Evolutionary conservation across 2,113 vertebrate genomes (phyloP).

Genomic region (Poecilia latipinna): DNA sequence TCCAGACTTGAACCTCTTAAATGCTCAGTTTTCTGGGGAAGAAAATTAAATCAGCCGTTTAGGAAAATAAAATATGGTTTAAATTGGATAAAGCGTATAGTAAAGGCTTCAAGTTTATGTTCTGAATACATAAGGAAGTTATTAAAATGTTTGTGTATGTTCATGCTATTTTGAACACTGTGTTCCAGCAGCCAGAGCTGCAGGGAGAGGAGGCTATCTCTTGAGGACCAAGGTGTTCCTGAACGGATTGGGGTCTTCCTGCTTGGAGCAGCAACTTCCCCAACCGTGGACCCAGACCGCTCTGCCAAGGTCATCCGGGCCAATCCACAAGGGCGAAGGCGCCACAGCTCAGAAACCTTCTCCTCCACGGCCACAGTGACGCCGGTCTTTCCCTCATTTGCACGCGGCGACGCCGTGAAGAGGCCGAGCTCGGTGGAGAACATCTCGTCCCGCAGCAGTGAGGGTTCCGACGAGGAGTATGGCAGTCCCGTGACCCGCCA

Average conservation of each 20-base stretch:
- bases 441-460: constrained; percentile 90
- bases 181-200: constrained; percentile 76
- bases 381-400: constrained; percentile 93
- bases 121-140: too few relatives aligned
- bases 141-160: not conserved
- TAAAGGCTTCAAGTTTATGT: too few relatives aligned
- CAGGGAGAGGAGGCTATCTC: constrained; percentile 83
- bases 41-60: too few relatives aligned
- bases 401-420: constrained; percentile 85
- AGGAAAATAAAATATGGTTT: too few relatives aligned
- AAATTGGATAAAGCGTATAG: too few relatives aligned
- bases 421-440: constrained; percentile 97
- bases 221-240: constrained; percentile 71
- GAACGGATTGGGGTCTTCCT: constrained; percentile 81
- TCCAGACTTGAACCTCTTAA: too few relatives aligned
- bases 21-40: too few relatives aligned
- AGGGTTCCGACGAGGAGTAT: constrained; percentile 82
- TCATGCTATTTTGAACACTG: not conserved
- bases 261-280: constrained; percentile 68
- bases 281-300: constrained; percentile 87
- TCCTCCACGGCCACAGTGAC: constrained; percentile 96
- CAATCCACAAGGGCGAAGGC: constrained; percentile 91
- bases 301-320: constrained; percentile 94
- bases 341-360: constrained; percentile 98
- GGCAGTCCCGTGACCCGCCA: constrained; percentile 87